Conservation (phyloP, 1,140 invertebrate genomes). For the Leucophenga varia region DNA sequence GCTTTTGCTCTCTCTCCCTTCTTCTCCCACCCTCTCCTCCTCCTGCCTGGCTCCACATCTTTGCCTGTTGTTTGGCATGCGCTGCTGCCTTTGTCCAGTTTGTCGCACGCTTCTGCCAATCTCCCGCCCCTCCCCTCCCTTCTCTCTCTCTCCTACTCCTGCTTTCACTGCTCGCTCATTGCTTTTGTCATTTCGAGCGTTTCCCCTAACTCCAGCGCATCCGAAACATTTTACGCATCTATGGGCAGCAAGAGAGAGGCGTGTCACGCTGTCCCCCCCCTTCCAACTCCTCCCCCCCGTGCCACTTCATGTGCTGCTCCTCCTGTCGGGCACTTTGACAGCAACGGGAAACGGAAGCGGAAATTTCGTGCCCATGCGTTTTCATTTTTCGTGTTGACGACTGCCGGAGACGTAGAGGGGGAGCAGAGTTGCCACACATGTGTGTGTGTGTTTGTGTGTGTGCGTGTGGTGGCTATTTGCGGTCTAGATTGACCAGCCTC, state of each 20-base stretch:
- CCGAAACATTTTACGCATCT: constrained; percentile 47
- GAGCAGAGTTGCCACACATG: too few species aligned
- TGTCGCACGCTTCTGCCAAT: constrained; percentile 23
- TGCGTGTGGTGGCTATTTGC: too few species aligned
- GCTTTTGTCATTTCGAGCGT: constrained; percentile 3
- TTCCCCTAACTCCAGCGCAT: constrained; percentile 12
- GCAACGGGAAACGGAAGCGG: too few species aligned
- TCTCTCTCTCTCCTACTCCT: constrained; percentile 7
- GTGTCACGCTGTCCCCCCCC: neutral
- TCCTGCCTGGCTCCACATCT: neutral
- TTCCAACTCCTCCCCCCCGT: neutral
- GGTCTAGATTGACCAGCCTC: too few species aligned
- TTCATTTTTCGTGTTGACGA: too few species aligned
- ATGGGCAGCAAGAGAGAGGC: too few species aligned
- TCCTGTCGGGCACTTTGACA: too few species aligned
- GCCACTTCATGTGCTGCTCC: neutral
- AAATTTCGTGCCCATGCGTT: too few species aligned
- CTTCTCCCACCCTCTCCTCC: neutral
- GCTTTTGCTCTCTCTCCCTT: neutral
- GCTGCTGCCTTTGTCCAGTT: constrained; percentile 40
- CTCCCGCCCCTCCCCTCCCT: neutral
- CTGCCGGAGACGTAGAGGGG: too few species aligned
- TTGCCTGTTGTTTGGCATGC: constrained; percentile 35
- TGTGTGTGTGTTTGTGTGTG: too few species aligned
- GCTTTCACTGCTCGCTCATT: constrained; percentile 11